These are phyloP conservation scores for Alloplasta piceator DNA, from an alignment of 2,888 invertebrate species.

Conservation along the genomic window DNA sequence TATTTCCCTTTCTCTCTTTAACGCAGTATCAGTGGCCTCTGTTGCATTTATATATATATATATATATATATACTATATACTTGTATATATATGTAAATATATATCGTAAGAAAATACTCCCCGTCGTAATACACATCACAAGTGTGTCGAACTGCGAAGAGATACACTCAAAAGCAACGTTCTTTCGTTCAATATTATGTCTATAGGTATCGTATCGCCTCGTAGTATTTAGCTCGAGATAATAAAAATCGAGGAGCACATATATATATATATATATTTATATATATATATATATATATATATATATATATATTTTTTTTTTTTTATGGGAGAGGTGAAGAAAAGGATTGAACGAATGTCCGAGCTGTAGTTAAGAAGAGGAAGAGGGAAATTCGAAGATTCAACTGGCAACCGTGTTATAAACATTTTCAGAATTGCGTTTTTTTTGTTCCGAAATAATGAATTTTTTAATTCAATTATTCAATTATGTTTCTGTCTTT, in stretches of 20 bases:
- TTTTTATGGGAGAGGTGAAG: slow-evolving; percentile 9
- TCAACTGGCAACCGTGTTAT: not conserved
- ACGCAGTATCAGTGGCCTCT: slow-evolving; percentile 34
- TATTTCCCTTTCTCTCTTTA: slow-evolving; percentile 42
- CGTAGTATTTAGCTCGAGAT: slow-evolving; percentile 39
- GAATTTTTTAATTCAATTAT: no score
- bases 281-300: not conserved
- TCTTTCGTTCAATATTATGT: slow-evolving; percentile 31
- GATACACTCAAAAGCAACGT: slow-evolving; percentile 37
- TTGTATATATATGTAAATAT: slow-evolving; percentile 8
- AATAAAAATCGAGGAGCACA: slow-evolving; percentile 29
- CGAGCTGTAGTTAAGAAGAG: not conserved
- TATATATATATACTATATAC: not conserved
- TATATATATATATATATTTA: slow-evolving; percentile 1
- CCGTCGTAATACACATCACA: slow-evolving; percentile 39
- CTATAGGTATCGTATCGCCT: slow-evolving; percentile 39
- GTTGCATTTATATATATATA: slow-evolving; percentile 24
- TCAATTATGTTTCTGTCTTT: no score
- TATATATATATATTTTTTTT: not conserved
- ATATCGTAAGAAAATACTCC: slow-evolving; percentile 54
- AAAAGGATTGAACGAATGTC: slow-evolving; percentile 17
- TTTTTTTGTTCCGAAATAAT: no score
- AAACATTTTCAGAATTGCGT: no score
- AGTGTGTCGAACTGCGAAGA: slow-evolving; percentile 41
- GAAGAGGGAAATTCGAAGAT: slow-evolving; percentile 10